Evolutionary conservation across 2,888 invertebrate species (phyloP).

Genomic region (Pachymerium ferrugineum): DNA sequence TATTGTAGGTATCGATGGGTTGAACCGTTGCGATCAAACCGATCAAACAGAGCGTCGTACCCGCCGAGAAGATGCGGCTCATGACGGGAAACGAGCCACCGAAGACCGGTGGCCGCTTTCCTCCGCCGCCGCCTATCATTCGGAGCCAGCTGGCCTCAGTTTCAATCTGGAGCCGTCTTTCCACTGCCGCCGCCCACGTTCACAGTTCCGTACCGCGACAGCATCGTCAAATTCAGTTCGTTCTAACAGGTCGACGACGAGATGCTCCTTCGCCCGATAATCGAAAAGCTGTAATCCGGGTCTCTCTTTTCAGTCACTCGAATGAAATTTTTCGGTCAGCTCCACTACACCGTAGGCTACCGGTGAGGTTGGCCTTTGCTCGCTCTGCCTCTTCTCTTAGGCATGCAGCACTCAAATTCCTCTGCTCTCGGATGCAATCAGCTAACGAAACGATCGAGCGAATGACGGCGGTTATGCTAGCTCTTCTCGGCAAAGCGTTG

Average conservation of each 20-base stretch:
- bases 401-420: slow-evolving; percentile 24
- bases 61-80: slow-evolving; percentile 23
- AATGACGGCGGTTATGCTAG: background rate
- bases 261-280: background rate
- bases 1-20: slow-evolving; percentile 1
- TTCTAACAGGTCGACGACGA: background rate
- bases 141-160: slow-evolving; percentile 10
- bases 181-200: slow-evolving; percentile 6
- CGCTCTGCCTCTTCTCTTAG: background rate
- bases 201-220: background rate
- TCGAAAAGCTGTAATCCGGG: slow-evolving; percentile 3
- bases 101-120: slow-evolving; percentile 19
- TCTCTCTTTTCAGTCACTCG: background rate
- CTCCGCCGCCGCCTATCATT: slow-evolving; percentile 22
- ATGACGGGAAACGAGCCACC: slow-evolving; percentile 27
- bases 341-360: background rate
- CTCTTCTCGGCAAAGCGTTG: background rate
- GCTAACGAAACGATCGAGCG: background rate
- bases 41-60: slow-evolving; percentile 24
- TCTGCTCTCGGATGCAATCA: background rate
- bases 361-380: background rate
- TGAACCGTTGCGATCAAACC: background rate
- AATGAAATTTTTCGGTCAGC: background rate
- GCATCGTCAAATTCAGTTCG: slow-evolving; percentile 15
- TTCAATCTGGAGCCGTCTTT: slow-evolving; percentile 14